Evolutionary conservation across 1,140 invertebrate species (phyloP), one percentile per base, ranked within the genome.

Genomic region (Ostrea edulis): DNA sequence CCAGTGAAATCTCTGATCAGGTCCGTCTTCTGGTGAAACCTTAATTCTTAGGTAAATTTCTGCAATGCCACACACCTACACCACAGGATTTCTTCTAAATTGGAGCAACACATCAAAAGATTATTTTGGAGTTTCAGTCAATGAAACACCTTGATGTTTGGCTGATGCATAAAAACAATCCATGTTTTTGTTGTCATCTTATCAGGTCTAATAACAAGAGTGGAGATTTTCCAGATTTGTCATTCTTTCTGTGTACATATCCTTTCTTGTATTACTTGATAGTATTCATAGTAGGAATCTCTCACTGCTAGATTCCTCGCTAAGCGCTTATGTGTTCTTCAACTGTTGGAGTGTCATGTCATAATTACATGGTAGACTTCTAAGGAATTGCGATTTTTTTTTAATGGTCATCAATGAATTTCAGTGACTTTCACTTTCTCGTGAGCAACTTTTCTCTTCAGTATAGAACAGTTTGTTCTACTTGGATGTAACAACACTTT

Each of bases 121-220:
- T 90, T 87, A 81, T 62, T 91, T 91, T 95, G 95, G 0, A 96
- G 82, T 93, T 93, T 90, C 86, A 87, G 87, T 90, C 5, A 90
- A 29, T 9, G 83, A 89, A 29, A 82, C 68, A 17, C 84, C 81
- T 0, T 83, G 17, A 85, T 82, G 82, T 44, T 89, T 90, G 7
- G 90, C 87, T 17, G 89, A 87, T 44, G 90, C 90, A 53, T 91
- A 89, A 68, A 91, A 90, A 90, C 90, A 12, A 91, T 89, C 11
- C 86, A 20, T n/a, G 88, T 88, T 82, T 91, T 89, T 25, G 88
- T 90, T 20, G 90, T 90, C 9, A 25, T 68, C 44, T 82, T 85
- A 14, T 88, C 86, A 25, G 82, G 84, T 4, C 62, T 20, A 8
- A 91, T 62, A 5, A 88, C 88, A 53, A 86, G 87, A 86, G 90